Percentiles rank a stretch among this genome's conserved stretches.
Conservation (phyloP, 2,113 vertebrate species). For the Pseudopodoces humilis region DNA sequence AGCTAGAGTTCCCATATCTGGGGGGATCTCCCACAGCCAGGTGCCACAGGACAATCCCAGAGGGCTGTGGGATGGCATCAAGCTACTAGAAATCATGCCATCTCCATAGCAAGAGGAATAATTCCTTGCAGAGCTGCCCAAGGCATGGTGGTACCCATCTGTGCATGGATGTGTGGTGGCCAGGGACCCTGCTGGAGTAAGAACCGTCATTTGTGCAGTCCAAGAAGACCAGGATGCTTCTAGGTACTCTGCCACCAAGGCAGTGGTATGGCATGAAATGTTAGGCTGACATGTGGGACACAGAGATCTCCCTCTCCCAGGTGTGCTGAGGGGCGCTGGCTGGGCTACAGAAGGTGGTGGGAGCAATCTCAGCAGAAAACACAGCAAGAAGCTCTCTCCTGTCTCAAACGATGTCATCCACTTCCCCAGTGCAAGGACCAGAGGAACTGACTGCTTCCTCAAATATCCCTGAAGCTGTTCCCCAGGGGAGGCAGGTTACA, state of each 20-base stretch:
- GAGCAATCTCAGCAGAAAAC: not conserved
- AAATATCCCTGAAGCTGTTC: not conserved
- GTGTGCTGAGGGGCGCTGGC: not conserved
- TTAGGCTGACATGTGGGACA: not conserved
- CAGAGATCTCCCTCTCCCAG: not conserved
- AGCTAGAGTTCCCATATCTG: not conserved
- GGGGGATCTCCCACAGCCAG: not conserved
- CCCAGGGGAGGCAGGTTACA: not conserved
- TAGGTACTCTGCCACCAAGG: not conserved
- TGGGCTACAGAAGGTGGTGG: not conserved
- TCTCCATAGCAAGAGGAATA: not conserved
- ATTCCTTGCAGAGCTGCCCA: not conserved
- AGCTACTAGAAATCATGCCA: not conserved
- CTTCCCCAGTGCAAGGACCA: fast-evolving
- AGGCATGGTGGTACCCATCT: not conserved
- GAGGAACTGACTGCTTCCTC: not conserved
- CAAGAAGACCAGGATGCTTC: not conserved
- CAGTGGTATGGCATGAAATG: not conserved
- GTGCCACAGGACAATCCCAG: not conserved
- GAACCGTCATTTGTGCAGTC: not conserved
- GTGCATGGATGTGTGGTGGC: not conserved
- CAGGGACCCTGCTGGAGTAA: not conserved
- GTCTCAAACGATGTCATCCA: not conserved
- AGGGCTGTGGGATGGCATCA: not conserved
- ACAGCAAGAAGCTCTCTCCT: not conserved